Evolutionary conservation across 2,797 vertebrate genomes (phyloP), one percentile per base, ranked within the genome.

Genomic region (Zenarchopterus dispar): DNA sequence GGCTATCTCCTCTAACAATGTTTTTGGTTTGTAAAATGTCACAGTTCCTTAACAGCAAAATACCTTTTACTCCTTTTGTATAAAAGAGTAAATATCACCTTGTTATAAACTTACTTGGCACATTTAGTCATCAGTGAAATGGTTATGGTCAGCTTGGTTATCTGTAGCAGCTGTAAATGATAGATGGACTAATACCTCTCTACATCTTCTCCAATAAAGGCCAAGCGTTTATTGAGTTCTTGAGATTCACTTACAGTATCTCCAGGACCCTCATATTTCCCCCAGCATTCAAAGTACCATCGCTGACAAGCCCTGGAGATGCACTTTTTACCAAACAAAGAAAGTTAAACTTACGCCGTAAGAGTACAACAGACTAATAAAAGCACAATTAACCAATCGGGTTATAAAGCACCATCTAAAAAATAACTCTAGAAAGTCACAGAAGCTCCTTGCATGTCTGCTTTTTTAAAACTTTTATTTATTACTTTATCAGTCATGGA

Each of bases 121-220:
- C 62, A 55, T 61, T 58, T 26, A 53, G 71, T 84, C 67, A 59
- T 68, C 43, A 58, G 17, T 55, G 75, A 87, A 83, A 76, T 8
- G 0, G 72, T 69, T 75, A 75, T 59, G 59, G 66, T 75, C 62
- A 48, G 69, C 76, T 71, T 67, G 72, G 72, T 80, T 80, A 90
- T 88, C 80, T 80, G 77, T 59, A 77, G 69, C 84, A 44, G 64
- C 66, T 19, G 84, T 79, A 87, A 61, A 74, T 93, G 88, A 94
- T 92, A 88, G 91, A 93, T 88, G 81, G 89, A 69, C 71, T 88
- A 88, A 93, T 92, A 92, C 86, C 72, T 80, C 46, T 70, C 76
- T 55, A 69, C 56, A n/a, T 75, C 75, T 66, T 78, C 66, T 67
- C 59, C 83, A 82, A 75, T 84, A 59, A 67, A 45, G 68, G 67